Conservation (phyloP, 2,113 vertebrate species). For the Tachysurus vachellii region DNA sequence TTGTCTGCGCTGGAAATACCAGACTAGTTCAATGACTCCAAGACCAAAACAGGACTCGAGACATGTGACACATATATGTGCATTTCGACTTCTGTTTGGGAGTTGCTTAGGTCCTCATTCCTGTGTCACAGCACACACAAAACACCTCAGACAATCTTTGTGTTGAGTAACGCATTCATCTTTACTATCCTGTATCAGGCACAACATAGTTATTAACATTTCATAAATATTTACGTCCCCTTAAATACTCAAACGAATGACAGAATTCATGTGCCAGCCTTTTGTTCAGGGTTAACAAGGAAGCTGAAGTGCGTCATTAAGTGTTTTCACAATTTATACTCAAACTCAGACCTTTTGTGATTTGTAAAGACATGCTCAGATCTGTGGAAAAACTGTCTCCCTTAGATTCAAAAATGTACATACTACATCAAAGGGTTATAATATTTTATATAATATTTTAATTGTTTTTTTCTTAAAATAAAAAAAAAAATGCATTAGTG, state of each 20-base stretch:
- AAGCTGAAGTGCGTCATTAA: not conserved
- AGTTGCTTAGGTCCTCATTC: conserved; percentile 29
- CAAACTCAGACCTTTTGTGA: not conserved
- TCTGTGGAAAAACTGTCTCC: not conserved
- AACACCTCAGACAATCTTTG: conserved; percentile 60
- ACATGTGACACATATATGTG: conserved; percentile 49
- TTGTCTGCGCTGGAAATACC: conserved; percentile 60
- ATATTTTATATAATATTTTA: not conserved
- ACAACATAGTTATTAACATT: conserved; percentile 66
- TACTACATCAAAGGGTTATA: not conserved
- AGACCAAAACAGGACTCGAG: conserved; percentile 50
- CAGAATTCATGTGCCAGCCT: conserved; percentile 54
- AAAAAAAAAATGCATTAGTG: not conserved
- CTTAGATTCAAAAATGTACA: not conserved
- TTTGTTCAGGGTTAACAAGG: not conserved
- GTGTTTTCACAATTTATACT: not conserved
- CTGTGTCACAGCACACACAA: conserved; percentile 50
- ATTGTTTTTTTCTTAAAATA: not conserved
- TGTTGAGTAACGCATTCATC: conserved; percentile 49
- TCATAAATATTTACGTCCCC: conserved; percentile 42
- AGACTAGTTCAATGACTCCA: conserved; percentile 60
- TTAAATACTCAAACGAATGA: conserved; percentile 47
- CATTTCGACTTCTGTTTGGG: conserved; percentile 41
- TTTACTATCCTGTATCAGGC: conserved; percentile 63
- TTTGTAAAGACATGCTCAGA: not conserved